Evolutionary conservation across 2,113 vertebrate species (phyloP).

Genomic region (Syngnathus floridae): DNA sequence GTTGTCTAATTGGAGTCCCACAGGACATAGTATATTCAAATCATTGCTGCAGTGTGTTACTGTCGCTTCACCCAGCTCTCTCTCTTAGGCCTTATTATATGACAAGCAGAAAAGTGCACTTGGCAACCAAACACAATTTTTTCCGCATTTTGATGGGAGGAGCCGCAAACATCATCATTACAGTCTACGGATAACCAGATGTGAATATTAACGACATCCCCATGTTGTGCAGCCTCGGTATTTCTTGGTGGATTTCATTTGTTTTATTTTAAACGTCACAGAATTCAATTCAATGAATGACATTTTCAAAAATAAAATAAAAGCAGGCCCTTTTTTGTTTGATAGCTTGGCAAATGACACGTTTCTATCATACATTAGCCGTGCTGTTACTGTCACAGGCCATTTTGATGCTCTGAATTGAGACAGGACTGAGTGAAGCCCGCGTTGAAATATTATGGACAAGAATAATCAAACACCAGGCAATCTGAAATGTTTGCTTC

Average conservation of each 20-base stretch:
- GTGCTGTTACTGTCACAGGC: conserved; percentile 47
- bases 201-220: conserved; percentile 82
- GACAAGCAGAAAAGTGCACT: conserved; percentile 24
- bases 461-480: conserved; percentile 14
- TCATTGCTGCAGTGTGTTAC: conserved; percentile 13
- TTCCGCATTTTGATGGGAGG: conserved; percentile 12
- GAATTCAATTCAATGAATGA: conserved; percentile 8
- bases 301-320: too few relatives aligned
- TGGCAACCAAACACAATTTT: conserved; percentile 19
- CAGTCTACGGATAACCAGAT: conserved; percentile 12
- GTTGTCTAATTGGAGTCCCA: conserved; percentile 3
- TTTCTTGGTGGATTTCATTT: conserved; percentile 21
- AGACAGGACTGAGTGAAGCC: conserved; percentile 28
- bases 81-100: conserved; percentile 21
- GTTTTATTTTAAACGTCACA: conserved; percentile 25
- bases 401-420: conserved; percentile 42
- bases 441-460: conserved; percentile 19
- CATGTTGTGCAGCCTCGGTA: conserved; percentile 33
- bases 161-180: conserved; percentile 8
- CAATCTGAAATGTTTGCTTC: conserved; percentile 9
- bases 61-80: conserved; percentile 1
- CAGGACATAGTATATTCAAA: conserved; percentile 12
- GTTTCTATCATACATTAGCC: conserved; percentile 52
- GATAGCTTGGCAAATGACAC: conserved; percentile 24
- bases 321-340: too few relatives aligned